Evolutionary conservation across 2,888 invertebrate genomes (phyloP), one percentile per base, ranked within the genome.

Genomic region (Himalopsyche tibetana): DNA sequence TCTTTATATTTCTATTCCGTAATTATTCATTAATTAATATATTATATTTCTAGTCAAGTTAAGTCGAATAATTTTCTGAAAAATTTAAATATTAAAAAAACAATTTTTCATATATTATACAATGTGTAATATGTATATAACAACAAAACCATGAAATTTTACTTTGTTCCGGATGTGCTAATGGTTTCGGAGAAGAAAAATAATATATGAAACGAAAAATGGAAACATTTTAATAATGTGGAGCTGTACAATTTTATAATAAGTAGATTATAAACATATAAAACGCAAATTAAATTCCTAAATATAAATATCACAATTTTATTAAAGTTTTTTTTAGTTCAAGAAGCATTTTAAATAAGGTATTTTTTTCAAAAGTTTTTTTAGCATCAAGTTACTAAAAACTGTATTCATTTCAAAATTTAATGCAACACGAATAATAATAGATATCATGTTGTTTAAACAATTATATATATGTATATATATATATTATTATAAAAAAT

Each of bases 211-310:
- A 83, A 83, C 79, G 45, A 40, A 40, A 0, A 3, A 6, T 40
- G 3, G 40, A 69, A 83, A 74, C 51, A 74, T 83, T 79, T 74
- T 83, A 74, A 83, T 28, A 42, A 74, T 83, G 36, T 42, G 45
- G 42, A 83, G 69, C 83, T 28, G 74, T 83, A 79, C 74, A 45
- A 83, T 55, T 74, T 83, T 51, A 83, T 83, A 51, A 83, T 63
- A 63, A 63, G 28, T 28, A 28, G 28, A 28, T 28, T 28, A 28
- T 28, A 28, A 28, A 28, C 28, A 28, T 28, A 28, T 0, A 28
- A 28, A 28, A 28, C 1, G 28, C 28, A 28, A 28, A 28, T 28
- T 1, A 28, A 1, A 1, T 28, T 28, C 2, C 2, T 28, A 28
- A 28, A 28, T 28, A 28, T 28, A 28, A 28, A 28, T 28, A 28